Base-by-base conservation (phyloP, 2,888 invertebrate genomes). In the Conus canariensis region DNA sequence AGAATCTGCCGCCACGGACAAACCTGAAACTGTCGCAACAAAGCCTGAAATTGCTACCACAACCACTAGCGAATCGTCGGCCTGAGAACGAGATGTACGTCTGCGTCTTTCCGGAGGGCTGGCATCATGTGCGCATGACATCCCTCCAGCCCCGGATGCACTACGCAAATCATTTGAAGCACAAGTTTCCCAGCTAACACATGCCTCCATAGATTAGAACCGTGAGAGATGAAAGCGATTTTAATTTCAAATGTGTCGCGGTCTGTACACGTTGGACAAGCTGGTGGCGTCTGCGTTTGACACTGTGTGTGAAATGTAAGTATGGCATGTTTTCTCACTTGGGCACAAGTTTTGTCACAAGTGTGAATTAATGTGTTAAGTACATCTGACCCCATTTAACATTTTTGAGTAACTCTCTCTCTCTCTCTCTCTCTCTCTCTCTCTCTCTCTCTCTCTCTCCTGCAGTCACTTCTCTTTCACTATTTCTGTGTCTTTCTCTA, bases 151-250 rank as follows among this genome's bases (percentile, higher is more conserved):
- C 77, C 77, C 16, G 77, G 25, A 80, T 80, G 77, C 16, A 14
- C 77, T 80, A 16, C 77, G 25, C 77, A 80, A 22, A 14, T 2
- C 22, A 25, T n/a, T n/a, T 22, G 8, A 80, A 80, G 16, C 77
- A 80, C 77, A 80, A 80, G 77, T 80, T 30, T 80, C 77, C 77
- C 45, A 80, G 77, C 16, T 80, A 45, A 30, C 77, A 80, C 77
- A 80, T 70, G 74, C 74, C 70, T 10, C 22, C n/a, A 1, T 19
- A 67, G 67, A 67, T 67, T 67, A 19, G 22, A 22, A 16, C 12
- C 22, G 64, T 19, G 67, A 16, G 67, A 45, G 45, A 45, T 45
- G 45, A 45, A 45, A 45, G 45, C 45, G 45, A 45, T 45, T 45
- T 45, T 45, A 45, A 45, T 45, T 45, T 45, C 4, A 45, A 45